Conservation (phyloP, 2,888 invertebrate genomes). For the Proisotoma minuta region DNA sequence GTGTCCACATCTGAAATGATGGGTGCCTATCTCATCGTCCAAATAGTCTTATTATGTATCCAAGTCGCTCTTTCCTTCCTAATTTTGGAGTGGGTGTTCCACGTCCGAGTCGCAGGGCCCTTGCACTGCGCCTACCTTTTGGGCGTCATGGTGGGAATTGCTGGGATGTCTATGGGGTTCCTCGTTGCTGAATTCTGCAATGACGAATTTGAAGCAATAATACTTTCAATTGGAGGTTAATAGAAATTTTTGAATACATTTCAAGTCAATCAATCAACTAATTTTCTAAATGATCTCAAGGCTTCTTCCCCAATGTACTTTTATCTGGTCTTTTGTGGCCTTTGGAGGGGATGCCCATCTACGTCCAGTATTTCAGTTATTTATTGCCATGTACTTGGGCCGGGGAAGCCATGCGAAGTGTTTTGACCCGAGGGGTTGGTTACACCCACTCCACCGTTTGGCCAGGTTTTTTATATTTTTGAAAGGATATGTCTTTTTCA, state of each 20-base stretch:
- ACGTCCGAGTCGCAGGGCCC: conserved; percentile 83
- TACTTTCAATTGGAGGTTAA: background rate
- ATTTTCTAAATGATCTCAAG: no score
- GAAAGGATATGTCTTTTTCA: no score
- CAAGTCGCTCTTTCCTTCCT: conserved; percentile 84
- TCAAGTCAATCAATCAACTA: no score
- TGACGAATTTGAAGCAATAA: background rate
- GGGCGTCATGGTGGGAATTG: conserved; percentile 56
- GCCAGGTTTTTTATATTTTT: background rate
- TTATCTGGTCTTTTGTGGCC: background rate
- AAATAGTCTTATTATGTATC: conserved; percentile 85
- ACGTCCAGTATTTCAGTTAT: background rate
- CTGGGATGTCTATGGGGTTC: background rate
- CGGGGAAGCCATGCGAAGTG: background rate
- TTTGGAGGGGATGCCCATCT: background rate
- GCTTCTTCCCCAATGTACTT: no score
- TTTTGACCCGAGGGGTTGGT: background rate
- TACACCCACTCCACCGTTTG: background rate
- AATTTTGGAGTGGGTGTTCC: conserved; percentile 84
- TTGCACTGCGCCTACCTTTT: conserved; percentile 75
- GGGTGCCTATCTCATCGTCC: conserved; percentile 86
- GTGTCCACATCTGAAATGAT: conserved; percentile 86
- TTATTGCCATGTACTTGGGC: background rate
- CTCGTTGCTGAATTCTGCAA: background rate
- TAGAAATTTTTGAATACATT: no score